These are phyloP conservation scores for Heteronetta atricapilla DNA, from an alignment of 2,113 vertebrate genomes.

Conservation along the genomic window DNA sequence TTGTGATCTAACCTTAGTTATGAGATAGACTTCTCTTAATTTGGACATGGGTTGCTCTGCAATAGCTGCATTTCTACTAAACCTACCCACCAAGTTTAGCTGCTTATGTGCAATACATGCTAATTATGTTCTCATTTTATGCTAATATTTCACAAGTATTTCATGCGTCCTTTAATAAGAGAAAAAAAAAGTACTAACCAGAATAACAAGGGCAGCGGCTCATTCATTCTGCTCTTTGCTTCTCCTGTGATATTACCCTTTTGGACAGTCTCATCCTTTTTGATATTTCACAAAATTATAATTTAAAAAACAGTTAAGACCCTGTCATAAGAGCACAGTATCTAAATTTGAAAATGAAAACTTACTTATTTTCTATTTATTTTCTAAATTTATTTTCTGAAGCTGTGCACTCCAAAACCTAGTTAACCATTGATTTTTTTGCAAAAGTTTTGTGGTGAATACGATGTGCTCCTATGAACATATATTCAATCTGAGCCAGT, in stretches of 20 bases:
- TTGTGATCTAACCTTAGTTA: slow-evolving; percentile 62
- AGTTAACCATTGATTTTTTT: not conserved
- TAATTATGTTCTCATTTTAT: slow-evolving; percentile 72
- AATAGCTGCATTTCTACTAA: slow-evolving; percentile 45
- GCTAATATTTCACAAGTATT: slow-evolving; percentile 84
- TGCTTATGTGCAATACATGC: slow-evolving; percentile 64
- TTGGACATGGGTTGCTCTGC: slow-evolving; percentile 53
- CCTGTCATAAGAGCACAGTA: slow-evolving; percentile 70
- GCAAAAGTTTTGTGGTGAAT: not conserved
- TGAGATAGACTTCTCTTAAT: slow-evolving; percentile 54
- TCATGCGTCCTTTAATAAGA: slow-evolving; percentile 83
- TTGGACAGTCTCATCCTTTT: slow-evolving; percentile 51
- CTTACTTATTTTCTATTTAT: not conserved
- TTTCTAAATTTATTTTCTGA: not conserved
- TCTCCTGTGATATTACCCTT: slow-evolving; percentile 73
- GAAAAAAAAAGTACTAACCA: slow-evolving; percentile 76
- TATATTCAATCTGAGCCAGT: not conserved
- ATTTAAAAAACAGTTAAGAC: slow-evolving; percentile 46
- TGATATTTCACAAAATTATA: not conserved
- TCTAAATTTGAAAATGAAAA: slow-evolving; percentile 23
- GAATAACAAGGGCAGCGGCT: slow-evolving; percentile 70
- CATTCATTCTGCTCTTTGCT: slow-evolving; percentile 76
- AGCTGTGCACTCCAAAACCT: not conserved
- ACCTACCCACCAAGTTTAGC: slow-evolving; percentile 51
- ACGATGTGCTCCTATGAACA: slow-evolving; percentile 71